Conservation (phyloP, 2,797 vertebrate species). For the Apogon hyalosoma region DNA sequence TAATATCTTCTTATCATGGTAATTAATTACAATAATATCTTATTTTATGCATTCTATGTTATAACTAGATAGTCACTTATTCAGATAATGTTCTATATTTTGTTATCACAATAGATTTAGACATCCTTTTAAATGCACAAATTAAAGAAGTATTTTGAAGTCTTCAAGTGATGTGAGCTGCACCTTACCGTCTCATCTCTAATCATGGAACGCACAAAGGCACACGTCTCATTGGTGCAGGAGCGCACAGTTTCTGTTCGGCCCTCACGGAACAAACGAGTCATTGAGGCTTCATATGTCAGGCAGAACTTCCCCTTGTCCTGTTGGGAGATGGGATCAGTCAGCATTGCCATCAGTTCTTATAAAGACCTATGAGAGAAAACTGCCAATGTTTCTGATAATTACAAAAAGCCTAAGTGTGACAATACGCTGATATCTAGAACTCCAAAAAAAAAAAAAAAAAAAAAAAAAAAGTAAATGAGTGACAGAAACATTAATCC, state of each 20-base stretch:
- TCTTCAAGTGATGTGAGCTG: neutral
- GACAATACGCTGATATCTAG: neutral
- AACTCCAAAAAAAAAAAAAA: too few species aligned
- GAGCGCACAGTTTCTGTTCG: constrained; percentile 97
- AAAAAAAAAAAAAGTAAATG: neutral
- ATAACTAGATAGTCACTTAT: too few species aligned
- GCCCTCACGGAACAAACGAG: constrained; percentile 94
- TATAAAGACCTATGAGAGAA: neutral
- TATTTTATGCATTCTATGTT: too few species aligned
- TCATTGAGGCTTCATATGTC: constrained; percentile 98
- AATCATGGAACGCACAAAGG: constrained; percentile 90
- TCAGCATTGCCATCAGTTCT: neutral
- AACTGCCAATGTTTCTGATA: neutral
- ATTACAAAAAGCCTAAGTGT: neutral
- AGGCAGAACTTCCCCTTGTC: constrained; percentile 97
- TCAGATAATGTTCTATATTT: too few species aligned
- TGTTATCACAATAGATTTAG: too few species aligned
- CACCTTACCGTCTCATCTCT: constrained; percentile 86
- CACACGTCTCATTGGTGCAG: constrained; percentile 89
- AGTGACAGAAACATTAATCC: neutral
- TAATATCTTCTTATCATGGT: too few species aligned
- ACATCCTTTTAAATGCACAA: too few species aligned
- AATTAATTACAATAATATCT: too few species aligned
- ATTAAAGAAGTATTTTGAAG: too few species aligned
- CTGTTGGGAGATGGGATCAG: constrained; percentile 57